Conservation (phyloP, 2,888 invertebrate species). For the Phortica magna region DNA sequence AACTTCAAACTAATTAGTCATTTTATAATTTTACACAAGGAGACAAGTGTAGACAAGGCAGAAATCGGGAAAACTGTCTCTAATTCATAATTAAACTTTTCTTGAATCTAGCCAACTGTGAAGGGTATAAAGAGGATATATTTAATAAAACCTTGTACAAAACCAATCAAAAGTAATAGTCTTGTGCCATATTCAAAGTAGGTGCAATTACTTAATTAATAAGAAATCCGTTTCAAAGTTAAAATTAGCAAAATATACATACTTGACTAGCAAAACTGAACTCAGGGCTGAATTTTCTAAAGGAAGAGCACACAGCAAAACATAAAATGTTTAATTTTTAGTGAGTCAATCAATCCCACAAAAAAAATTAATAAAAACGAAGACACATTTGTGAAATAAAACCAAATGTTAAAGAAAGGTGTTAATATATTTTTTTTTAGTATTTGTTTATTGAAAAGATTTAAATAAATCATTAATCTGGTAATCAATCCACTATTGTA, state of each 20-base stretch:
- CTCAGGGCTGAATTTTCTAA: constrained; percentile 24
- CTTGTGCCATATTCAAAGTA: constrained; percentile 28
- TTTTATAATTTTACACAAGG: no score
- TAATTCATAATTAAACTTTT: no score
- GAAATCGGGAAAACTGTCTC: no score
- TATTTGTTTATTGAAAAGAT: no score
- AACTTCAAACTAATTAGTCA: no score
- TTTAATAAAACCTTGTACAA: constrained; percentile 32
- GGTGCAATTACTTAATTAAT: background rate
- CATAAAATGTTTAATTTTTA: background rate
- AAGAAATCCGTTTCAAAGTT: background rate
- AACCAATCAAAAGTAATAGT: background rate
- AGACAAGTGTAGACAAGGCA: no score
- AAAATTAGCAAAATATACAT: background rate
- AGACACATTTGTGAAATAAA: background rate
- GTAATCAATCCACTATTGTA: no score
- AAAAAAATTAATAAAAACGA: constrained; percentile 27
- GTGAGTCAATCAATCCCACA: background rate
- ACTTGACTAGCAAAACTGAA: constrained; percentile 10
- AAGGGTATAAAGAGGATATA: constrained; percentile 44
- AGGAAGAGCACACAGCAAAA: background rate
- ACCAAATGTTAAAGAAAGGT: no score
- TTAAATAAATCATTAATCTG: no score
- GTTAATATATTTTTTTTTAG: no score
- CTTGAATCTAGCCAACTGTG: background rate